A percentile compares a stretch with the other conserved stretches of the same genome.
phyloP scores from a whole-genome alignment of 2,113 vertebrate genomes.

The Silurus glanis region DNA sequence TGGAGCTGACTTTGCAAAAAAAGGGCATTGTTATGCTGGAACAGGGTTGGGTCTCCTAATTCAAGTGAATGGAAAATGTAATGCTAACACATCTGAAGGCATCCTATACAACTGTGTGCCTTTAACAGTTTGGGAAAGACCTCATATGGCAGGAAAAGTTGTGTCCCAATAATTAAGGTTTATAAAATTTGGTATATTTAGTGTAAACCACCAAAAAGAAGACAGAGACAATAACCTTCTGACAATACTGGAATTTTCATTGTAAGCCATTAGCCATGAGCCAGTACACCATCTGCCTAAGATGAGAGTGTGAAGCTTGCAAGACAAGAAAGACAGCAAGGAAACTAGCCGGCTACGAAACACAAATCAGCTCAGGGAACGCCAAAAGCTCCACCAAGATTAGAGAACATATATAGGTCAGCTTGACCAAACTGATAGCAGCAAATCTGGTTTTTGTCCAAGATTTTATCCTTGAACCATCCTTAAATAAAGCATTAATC shows the following conservation, averaged over 20 bases:
- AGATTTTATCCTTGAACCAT: slow-evolving; percentile 40
- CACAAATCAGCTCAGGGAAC: slow-evolving; percentile 54
- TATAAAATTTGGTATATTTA: neutral
- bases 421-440: slow-evolving; percentile 42
- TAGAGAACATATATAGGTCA: slow-evolving; percentile 52
- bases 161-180: neutral
- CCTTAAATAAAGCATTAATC: slow-evolving; percentile 57
- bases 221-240: neutral
- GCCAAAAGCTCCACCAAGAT: slow-evolving; percentile 47
- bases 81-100: too few relatives aligned
- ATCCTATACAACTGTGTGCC: too few relatives aligned
- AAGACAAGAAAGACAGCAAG: slow-evolving; percentile 7
- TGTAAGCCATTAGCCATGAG: neutral
- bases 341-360: slow-evolving; percentile 52
- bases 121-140: too few relatives aligned
- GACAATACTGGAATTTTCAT: neutral
- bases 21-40: too few relatives aligned
- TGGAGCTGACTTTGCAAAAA: too few relatives aligned
- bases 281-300: neutral
- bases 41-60: too few relatives aligned
- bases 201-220: neutral
- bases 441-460: slow-evolving; percentile 44
- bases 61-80: too few relatives aligned
- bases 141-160: too few relatives aligned
- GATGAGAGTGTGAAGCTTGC: neutral